These are phyloP conservation scores for Agriopis leucophaearia DNA, from an alignment of 2,888 invertebrate species.

Conservation along the genomic window DNA sequence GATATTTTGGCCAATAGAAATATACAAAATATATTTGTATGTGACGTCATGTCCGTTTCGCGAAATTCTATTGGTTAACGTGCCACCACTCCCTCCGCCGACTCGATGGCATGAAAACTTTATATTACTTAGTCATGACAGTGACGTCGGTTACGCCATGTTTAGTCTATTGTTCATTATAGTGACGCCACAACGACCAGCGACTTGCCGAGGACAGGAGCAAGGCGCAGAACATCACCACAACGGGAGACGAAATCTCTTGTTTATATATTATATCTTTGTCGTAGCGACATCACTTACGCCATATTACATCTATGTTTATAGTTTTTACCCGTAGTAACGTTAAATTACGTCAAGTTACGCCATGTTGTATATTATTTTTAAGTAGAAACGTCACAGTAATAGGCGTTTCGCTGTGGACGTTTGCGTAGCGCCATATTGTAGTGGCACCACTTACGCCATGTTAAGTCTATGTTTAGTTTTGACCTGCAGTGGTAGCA, in stretches of 20 bases:
- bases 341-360: background rate
- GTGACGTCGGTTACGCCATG: background rate
- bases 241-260: background rate
- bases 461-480: background rate
- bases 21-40: background rate
- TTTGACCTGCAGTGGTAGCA: background rate
- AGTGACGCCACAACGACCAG: background rate
- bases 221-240: background rate
- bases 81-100: no score
- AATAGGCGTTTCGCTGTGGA: slow-evolving; percentile 8
- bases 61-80: background rate
- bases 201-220: background rate
- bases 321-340: background rate
- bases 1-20: background rate
- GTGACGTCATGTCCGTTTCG: background rate
- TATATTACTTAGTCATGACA: background rate
- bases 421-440: no score
- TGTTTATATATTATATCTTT: background rate
- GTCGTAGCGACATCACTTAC: background rate
- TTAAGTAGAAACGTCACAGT: background rate
- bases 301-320: background rate
- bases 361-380: background rate
- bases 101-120: no score
- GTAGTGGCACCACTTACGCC: background rate
- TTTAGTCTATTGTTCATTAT: background rate